A percentile compares a stretch with the other conserved stretches of the same genome.
These are phyloP conservation scores for Gadus macrocephalus DNA, from an alignment of 2,113 vertebrate species.

Conservation along the genomic window DNA sequence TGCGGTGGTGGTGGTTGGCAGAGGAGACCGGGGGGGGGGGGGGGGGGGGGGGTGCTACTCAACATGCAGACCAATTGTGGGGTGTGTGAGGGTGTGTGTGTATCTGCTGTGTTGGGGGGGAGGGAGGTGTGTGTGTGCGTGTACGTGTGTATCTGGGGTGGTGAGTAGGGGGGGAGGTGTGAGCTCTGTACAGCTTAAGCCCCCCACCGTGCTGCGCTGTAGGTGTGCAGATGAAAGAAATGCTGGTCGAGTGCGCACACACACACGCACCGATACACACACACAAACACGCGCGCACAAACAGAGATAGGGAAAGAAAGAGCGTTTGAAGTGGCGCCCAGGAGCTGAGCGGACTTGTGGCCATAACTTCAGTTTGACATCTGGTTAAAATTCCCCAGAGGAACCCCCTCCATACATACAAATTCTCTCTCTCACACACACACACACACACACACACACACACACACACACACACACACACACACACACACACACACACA, in stretches of 20 bases:
- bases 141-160: not conserved
- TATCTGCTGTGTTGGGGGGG: not conserved
- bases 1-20: too few relatives aligned
- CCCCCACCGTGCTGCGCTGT: constrained; percentile 49
- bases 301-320: constrained; percentile 1
- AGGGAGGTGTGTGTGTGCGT: not conserved
- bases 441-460: constrained; percentile 17
- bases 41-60: constrained; percentile 23
- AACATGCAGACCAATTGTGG: constrained; percentile 34
- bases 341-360: constrained; percentile 51
- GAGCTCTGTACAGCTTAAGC: not conserved
- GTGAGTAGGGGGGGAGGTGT: not conserved
- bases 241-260: constrained; percentile 28
- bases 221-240: constrained; percentile 66
- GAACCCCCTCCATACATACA: not conserved
- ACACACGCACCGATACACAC: constrained; percentile 1
- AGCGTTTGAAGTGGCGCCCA: constrained; percentile 59
- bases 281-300: constrained; percentile 1
- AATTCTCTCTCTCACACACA: not conserved
- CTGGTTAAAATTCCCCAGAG: constrained; percentile 33
- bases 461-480: constrained; percentile 13
- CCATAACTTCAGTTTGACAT: constrained; percentile 61
- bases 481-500: constrained; percentile 2
- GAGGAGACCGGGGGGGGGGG: too few relatives aligned
- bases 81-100: not conserved